A percentile compares a stretch with the other conserved stretches of the same genome.
These are phyloP conservation scores for Bombus ignitus DNA, from an alignment of 1,140 invertebrate genomes.

Conservation along the genomic window DNA sequence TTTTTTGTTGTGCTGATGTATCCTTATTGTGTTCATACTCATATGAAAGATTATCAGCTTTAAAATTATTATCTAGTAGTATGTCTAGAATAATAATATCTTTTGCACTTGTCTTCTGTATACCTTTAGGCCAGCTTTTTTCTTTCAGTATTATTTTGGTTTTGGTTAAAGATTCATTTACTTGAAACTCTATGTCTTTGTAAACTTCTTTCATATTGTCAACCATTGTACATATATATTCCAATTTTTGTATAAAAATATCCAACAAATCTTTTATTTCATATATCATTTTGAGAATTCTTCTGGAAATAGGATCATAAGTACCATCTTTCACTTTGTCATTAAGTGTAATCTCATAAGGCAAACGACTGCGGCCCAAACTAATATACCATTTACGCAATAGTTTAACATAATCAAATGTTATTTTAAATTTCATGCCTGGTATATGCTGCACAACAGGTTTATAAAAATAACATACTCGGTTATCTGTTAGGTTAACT, in stretches of 20 bases:
- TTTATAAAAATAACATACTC: conserved; percentile 43
- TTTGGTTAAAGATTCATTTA: conserved; percentile 1
- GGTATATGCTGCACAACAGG: neutral
- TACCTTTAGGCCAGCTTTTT: conserved; percentile 31
- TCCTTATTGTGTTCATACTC: neutral
- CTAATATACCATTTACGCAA: conserved; percentile 54
- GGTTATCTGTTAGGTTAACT: neutral
- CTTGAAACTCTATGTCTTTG: conserved; percentile 27
- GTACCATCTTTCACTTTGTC: conserved; percentile 14
- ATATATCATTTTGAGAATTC: conserved; percentile 4
- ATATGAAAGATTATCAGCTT: conserved; percentile 5
- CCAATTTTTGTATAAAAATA: conserved; percentile 1
- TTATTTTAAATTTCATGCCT: conserved; percentile 44
- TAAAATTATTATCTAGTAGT: conserved; percentile 11
- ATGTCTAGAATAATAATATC: conserved; percentile 32
- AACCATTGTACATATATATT: neutral
- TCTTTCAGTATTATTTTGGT: conserved; percentile 26
- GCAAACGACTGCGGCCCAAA: conserved; percentile 17
- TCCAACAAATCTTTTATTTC: conserved; percentile 10
- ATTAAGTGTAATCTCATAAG: conserved; percentile 17
- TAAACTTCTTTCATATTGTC: conserved; percentile 18
- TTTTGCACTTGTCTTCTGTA: conserved; percentile 1
- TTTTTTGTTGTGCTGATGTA: neutral
- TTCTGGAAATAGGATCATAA: conserved; percentile 1
- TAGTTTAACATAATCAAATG: conserved; percentile 22